Evolutionary conservation across 2,797 vertebrate genomes (phyloP).

Genomic region (Galago senegalensis): DNA sequence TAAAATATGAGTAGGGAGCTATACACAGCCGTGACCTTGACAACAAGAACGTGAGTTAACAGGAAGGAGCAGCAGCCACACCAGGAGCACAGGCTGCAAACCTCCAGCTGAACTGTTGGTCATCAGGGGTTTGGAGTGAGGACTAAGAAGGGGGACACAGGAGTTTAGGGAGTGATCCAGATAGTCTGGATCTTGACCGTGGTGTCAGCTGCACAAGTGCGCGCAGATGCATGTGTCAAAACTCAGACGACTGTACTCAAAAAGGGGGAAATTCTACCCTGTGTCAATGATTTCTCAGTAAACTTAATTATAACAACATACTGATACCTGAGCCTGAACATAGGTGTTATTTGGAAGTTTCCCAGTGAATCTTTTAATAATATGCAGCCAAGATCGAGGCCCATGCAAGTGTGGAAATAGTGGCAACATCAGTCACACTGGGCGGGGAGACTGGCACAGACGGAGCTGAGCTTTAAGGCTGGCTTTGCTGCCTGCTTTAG

Average conservation of each 20-base stretch:
- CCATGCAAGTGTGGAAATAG: background rate
- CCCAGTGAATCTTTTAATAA: background rate
- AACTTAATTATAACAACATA: background rate
- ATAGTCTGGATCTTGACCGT: background rate
- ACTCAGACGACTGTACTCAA: background rate
- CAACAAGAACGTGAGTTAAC: background rate
- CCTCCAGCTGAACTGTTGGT: rapidly evolving
- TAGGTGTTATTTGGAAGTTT: background rate
- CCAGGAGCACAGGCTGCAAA: too few species aligned
- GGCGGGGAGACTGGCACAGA: background rate
- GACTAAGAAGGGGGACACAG: background rate
- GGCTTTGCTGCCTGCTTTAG: background rate
- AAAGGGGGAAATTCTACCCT: background rate
- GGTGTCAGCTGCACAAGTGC: background rate
- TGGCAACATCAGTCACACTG: background rate
- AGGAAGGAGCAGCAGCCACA: rapidly evolving
- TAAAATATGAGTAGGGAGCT: background rate
- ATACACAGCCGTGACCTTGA: rapidly evolving
- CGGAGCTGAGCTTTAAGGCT: background rate
- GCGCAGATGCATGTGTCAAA: background rate
- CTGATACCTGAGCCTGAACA: background rate
- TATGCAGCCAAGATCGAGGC: background rate
- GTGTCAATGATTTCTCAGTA: background rate
- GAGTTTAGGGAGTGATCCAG: background rate
- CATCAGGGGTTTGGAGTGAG: too few species aligned